These are phyloP conservation scores for Acrocephalus kingi DNA, from an alignment of 2,113 vertebrate species.

Conservation along the genomic window DNA sequence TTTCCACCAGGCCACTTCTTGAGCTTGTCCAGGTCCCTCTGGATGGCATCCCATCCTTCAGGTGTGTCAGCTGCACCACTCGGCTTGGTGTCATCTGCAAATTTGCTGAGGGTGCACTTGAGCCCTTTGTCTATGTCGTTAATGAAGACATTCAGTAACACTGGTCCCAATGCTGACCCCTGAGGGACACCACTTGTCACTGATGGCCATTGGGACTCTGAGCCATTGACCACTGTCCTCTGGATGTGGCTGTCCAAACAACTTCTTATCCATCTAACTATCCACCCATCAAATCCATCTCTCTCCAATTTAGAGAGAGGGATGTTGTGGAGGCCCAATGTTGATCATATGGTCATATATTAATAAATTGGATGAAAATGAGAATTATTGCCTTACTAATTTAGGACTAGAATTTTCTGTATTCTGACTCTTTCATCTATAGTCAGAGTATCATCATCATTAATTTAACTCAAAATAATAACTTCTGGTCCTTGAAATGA, in stretches of 20 bases:
- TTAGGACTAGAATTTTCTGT: background rate
- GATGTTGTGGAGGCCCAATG: background rate
- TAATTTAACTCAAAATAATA: background rate
- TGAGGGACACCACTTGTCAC: background rate
- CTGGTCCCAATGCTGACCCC: background rate
- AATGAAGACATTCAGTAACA: background rate
- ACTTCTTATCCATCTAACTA: background rate
- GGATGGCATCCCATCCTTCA: background rate
- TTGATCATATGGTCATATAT: background rate
- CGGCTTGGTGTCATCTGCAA: background rate
- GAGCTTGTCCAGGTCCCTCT: background rate
- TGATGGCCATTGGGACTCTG: background rate
- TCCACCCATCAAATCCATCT: background rate
- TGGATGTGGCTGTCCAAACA: background rate
- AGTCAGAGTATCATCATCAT: background rate
- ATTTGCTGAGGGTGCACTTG: rapidly evolving
- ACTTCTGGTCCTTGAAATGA: background rate
- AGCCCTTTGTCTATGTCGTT: background rate
- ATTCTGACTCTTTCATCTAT: background rate
- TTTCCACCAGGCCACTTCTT: background rate
- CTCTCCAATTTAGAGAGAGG: background rate
- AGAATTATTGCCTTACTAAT: background rate
- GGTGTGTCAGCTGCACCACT: background rate
- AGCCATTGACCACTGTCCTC: background rate
- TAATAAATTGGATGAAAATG: background rate